Base-by-base conservation (phyloP, 1,140 invertebrate species). In the Hycleus phaleratus region DNA sequence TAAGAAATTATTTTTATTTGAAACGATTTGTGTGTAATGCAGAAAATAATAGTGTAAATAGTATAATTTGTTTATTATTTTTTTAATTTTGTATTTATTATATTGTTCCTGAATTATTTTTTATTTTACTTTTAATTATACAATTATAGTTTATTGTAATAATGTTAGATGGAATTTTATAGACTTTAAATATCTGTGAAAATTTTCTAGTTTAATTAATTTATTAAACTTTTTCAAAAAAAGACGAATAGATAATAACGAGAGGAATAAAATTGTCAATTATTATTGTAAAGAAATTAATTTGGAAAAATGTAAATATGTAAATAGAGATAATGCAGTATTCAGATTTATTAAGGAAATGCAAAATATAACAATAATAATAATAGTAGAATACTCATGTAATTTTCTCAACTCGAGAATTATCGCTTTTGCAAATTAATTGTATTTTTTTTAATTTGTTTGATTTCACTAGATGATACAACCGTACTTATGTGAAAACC, bases 31-130 rank as follows among this genome's bases (percentile, higher is more conserved):
- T 32, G 32, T 32, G 50, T 66, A 66, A 39, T 51, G 61, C 62
- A 60, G 55, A 64, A 48, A 62, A 64, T 53, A 11, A 32, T 32
- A 32, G 4, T 32, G 32, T 32, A 32, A 4, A 32, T 32, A 32
- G 4, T 32, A 32, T 32, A 32, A 7, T 71, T 67, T 71, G 68
- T 46, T 69, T 69, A 69, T 24, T 58, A 49, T 66, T 71, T 65
- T 59, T 62, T 65, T 32, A 32, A 32, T 32, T 32, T 70, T 71
- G 64, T 71, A 70, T 68, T 70, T 71, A 69, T 71, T 69, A 62
- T 69, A 65, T 71, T 71, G 68, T 71, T 71, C 68, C 69, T 69
- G 68, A 69, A 60, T 67, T 67, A 65, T 65, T 52, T 63, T 53
- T 61, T 11, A 43, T 53, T 32, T 32, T 32, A 32, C 4, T 5